Evolutionary conservation across 2,888 invertebrate genomes (phyloP).

Genomic region (Trichopria drosophilae): DNA sequence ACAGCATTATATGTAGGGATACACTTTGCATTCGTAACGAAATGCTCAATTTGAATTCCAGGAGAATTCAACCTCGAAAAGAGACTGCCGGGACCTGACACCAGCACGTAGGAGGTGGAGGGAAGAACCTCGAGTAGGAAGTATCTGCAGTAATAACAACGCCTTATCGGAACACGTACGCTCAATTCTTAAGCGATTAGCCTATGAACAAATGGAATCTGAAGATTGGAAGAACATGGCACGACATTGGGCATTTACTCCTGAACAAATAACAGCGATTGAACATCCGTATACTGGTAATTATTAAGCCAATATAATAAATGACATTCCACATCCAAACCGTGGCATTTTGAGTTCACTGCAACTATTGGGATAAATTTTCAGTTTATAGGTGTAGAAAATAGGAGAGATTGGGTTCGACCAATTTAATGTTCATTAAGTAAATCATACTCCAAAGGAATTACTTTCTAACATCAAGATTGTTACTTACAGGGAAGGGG

Average conservation of each 20-base stretch:
- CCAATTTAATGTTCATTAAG: no score
- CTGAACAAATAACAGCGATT: slow-evolving; percentile 70
- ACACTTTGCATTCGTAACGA: not conserved
- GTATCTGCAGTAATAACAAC: slow-evolving; percentile 41
- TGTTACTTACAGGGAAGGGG: no score
- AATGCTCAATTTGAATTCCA: slow-evolving; percentile 31
- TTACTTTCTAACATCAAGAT: no score
- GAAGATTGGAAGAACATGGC: slow-evolving; percentile 71
- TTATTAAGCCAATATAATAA: no score
- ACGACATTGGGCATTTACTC: slow-evolving; percentile 69
- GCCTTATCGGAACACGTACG: slow-evolving; percentile 56
- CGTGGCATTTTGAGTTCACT: no score
- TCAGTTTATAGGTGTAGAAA: no score
- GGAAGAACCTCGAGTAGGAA: slow-evolving; percentile 42
- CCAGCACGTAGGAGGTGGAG: slow-evolving; percentile 49
- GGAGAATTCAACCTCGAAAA: slow-evolving; percentile 46
- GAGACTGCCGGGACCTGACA: slow-evolving; percentile 47
- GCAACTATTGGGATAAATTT: no score
- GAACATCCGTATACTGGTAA: slow-evolving; percentile 73
- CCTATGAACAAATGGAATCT: slow-evolving; percentile 65
- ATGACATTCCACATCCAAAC: no score
- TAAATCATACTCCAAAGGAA: no score
- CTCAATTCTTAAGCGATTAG: slow-evolving; percentile 61
- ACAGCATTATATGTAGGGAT: no score
- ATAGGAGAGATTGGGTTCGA: no score